Evolutionary conservation across 2,113 vertebrate genomes (phyloP).

Genomic region (Eurypyga helias): DNA sequence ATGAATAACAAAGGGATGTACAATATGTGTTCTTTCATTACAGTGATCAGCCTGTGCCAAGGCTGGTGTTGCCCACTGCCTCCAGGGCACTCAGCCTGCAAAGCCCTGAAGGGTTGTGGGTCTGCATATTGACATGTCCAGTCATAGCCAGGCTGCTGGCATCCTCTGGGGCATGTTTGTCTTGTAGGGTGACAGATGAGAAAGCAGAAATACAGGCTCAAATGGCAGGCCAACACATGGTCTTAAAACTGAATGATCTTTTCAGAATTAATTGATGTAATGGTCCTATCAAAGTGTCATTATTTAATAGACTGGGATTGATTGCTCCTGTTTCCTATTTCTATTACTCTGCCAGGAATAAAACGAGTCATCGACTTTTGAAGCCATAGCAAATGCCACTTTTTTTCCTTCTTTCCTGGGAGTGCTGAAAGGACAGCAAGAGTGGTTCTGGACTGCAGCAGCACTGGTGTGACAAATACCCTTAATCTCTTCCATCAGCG

Average conservation of each 20-base stretch:
- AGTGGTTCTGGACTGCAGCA: not conserved
- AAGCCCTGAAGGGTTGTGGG: fast-evolving
- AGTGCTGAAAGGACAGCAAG: not conserved
- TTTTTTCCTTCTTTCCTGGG: not conserved
- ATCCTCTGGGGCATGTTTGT: not conserved
- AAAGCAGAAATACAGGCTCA: not conserved
- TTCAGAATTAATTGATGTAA: conserved; percentile 2
- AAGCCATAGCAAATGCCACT: not conserved
- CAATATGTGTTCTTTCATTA: not conserved
- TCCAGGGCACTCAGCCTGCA: not conserved
- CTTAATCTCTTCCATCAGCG: not conserved
- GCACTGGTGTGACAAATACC: not conserved
- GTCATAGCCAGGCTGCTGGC: not conserved
- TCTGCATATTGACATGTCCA: not conserved
- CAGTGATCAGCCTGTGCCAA: not conserved
- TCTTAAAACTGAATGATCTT: not conserved
- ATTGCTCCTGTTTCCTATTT: not conserved
- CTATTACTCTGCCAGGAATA: not conserved
- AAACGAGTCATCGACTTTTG: not conserved
- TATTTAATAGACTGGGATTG: not conserved
- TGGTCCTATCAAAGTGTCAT: not conserved
- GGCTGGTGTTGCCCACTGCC: not conserved
- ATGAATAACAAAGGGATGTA: not conserved
- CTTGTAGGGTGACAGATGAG: not conserved
- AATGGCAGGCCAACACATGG: not conserved